Percentiles rank a stretch among this genome's conserved stretches.
These are phyloP conservation scores for Sphinx pinastri DNA, from an alignment of 2,888 invertebrate species.

Conservation along the genomic window DNA sequence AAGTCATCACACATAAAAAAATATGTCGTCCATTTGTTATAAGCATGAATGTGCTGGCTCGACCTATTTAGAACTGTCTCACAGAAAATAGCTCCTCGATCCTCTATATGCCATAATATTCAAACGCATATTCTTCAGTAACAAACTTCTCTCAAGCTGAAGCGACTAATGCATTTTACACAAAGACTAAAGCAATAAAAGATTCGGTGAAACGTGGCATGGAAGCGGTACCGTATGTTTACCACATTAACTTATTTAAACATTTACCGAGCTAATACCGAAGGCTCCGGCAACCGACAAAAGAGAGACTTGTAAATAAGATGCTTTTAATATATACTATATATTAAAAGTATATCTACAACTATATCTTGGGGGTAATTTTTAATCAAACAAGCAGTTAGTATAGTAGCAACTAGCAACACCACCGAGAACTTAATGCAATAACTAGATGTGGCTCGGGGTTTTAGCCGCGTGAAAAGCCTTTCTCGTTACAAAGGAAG, in stretches of 20 bases:
- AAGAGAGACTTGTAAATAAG: constrained; percentile 30
- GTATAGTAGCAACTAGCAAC: too few relatives aligned
- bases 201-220: constrained; percentile 21
- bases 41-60: too few relatives aligned
- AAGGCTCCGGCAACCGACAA: constrained; percentile 51
- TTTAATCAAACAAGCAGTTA: too few relatives aligned
- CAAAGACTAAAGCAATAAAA: constrained; percentile 21
- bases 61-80: too few relatives aligned
- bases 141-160: not conserved
- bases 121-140: not conserved
- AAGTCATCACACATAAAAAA: too few relatives aligned
- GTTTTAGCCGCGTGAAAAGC: too few relatives aligned
- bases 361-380: not conserved
- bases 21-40: too few relatives aligned
- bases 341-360: too few relatives aligned
- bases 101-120: not conserved
- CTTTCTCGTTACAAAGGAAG: too few relatives aligned
- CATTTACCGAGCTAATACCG: constrained; percentile 59
- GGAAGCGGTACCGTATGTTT: constrained; percentile 16
- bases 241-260: constrained; percentile 59
- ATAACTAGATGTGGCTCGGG: too few relatives aligned
- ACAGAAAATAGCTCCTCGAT: too few relatives aligned
- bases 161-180: not conserved
- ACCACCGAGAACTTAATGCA: too few relatives aligned
- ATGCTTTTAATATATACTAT: constrained; percentile 7